Evolutionary conservation across 1,140 invertebrate species (phyloP).

Genomic region (Tetraneura akinire): DNA sequence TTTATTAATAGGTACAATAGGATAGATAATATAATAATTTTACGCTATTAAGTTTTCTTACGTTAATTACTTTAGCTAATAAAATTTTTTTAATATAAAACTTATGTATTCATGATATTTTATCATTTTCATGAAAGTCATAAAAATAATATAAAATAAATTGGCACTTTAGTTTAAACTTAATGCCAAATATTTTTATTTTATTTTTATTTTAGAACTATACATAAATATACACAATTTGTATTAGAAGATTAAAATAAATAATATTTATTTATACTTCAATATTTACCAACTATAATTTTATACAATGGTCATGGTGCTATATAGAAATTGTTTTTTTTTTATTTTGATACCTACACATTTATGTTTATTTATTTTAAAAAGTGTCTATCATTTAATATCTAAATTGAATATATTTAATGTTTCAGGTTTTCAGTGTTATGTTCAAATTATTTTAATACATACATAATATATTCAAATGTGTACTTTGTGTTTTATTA

Average conservation of each 20-base stretch:
- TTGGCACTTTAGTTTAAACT: conserved; percentile 7
- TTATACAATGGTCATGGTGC: neutral
- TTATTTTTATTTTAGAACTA: neutral
- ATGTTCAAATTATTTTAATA: neutral
- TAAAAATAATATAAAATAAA: neutral
- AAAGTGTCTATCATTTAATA: no score
- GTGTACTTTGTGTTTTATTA: neutral
- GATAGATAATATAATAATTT: no score
- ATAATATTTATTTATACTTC: neutral
- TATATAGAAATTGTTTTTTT: neutral
- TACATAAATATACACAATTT: no score
- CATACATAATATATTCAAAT: neutral
- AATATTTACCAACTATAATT: neutral
- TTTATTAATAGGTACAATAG: no score
- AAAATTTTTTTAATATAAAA: no score
- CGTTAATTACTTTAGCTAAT: no score
- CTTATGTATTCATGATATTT: no score
- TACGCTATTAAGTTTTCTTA: no score
- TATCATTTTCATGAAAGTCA: neutral
- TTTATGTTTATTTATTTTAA: neutral
- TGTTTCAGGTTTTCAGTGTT: conserved; percentile 16
- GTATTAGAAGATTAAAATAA: neutral
- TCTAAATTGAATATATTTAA: neutral
- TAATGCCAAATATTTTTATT: conserved; percentile 38
- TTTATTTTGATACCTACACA: neutral